Percentiles rank a stretch among this genome's conserved stretches.
Evolutionary conservation across 2,888 invertebrate genomes (phyloP).

Genomic region (Conomelus anceps): DNA sequence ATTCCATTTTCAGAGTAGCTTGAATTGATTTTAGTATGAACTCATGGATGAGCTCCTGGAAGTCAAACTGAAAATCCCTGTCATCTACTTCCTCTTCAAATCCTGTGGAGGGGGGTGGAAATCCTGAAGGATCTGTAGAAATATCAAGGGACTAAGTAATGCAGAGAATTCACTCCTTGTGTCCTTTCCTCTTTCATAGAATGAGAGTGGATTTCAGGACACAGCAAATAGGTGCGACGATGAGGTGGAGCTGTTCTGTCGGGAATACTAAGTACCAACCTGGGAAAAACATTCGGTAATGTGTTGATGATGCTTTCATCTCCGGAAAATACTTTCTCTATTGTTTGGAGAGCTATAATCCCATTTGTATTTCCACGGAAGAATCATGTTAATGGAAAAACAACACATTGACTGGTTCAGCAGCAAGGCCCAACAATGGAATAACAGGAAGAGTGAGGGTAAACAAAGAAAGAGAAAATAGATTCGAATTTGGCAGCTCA

Average conservation of each 20-base stretch:
- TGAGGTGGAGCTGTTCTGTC: neutral
- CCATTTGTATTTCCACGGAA: neutral
- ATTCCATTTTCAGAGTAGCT: no score
- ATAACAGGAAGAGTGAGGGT: neutral
- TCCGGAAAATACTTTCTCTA: neutral
- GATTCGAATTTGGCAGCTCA: neutral
- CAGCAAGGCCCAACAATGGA: neutral
- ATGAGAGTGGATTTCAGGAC: neutral
- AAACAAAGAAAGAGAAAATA: neutral
- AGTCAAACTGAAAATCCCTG: neutral
- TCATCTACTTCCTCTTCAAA: neutral
- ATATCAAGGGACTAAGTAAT: neutral
- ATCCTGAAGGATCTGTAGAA: neutral
- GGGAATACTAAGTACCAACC: neutral
- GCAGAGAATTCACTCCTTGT: neutral
- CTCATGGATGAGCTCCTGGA: no score
- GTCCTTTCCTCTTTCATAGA: neutral
- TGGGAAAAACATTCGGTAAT: neutral
- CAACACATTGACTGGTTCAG: neutral
- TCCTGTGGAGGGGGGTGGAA: neutral
- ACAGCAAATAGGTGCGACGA: neutral
- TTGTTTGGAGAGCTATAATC: neutral
- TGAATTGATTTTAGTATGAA: no score
- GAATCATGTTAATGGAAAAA: neutral
- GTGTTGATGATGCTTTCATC: neutral